Evolutionary conservation across 2,888 invertebrate species (phyloP), one percentile per base, ranked within the genome.

Genomic region (Napeogenes inachia): DNA sequence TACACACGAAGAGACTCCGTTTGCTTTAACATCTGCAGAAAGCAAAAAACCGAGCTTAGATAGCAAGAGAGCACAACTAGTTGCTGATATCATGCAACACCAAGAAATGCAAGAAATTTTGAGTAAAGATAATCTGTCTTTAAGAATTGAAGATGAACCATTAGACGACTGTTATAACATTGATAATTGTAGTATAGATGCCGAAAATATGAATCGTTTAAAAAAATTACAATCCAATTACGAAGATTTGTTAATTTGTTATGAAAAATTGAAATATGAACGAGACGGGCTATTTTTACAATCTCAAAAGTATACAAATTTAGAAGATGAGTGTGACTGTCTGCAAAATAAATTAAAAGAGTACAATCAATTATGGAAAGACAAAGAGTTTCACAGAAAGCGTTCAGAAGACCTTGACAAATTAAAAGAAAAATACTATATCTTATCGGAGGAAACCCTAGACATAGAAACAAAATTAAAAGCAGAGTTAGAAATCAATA

Each of bases 71-170:
- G 82, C 88, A 3, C 81, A 86, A 50, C 80, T 90, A 45, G 84
- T 88, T 5, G 89, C 90, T 32, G 88, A 90, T 59, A 89, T 90
- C 57, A 89, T 89, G 78, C 78, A 84, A 61, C 81, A 84, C 60
- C 79, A 84, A 4, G 89, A 90, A 76, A 87, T 90, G 80, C 88
- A 84, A 74, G 85, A 87, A 73, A 82, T 88, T 59, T 71, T 89
- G 0, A 76, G 73, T 62, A 84, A 81, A 73, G 82, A 87, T 42
- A 78, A 71, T 59, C 61, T 67, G 50, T 61, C 68, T n/a, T 59
- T 57, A 12, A 70, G 73, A 60, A 64, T 70, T 42, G 74, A 76
- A 35, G 74, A 76, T 12, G 74, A 76, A 3, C 69, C 71, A 58
- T 59, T 65, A 45, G 76, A 80, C 21, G 77, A 81, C 21, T 65